Base-by-base conservation (phyloP, 2,888 invertebrate species). In the Pollenia griseotomentosa region DNA sequence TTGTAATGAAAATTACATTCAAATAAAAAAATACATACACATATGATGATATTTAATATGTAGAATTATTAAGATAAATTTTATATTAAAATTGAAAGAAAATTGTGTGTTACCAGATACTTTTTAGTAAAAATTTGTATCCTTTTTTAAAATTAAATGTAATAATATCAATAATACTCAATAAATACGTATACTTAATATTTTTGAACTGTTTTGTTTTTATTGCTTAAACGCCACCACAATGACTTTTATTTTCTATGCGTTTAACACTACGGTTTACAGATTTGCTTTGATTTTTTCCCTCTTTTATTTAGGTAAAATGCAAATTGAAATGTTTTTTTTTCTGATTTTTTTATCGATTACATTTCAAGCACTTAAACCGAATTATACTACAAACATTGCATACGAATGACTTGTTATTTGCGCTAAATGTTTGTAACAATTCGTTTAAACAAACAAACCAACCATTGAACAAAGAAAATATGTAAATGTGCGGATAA, bases 401-500 rank as follows among this genome's bases (percentile, higher is more conserved):
- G 79, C 74, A 83, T 74, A 68, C 19, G 55, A 86, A 83, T 75
- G 86, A 86, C 53, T 75, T 70, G 48, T 73, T 79, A 12, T 85
- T 81, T 79, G 61, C 65, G n/a, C 42, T 57, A 73, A 68, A 55
- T 57, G 68, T 68, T 65, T 68, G 73, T 79, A 63, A 42, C 71
- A 78, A 59, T 71, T 70, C 14, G 19, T n/a, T 5, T 33, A 2
- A 9, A 12, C 40, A 11, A 42, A 6, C 68, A 80, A 65, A 63
- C 53, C 14, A 68, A 65, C 48, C n/a, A 66, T 10, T 12, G 46
- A 40, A 71, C 66, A 82, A 82, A 78, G 48, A 46, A 80, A 86
- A 59, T 66, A 86, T 80, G 80, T 16, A 83, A 83, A 86, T 83
- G 70, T 65, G 10, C 2, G n/a, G 48, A 77, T 80, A 83, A 83